These are phyloP conservation scores for Vollenhovia emeryi DNA, from an alignment of 1,140 invertebrate species.

Conservation along the genomic window DNA sequence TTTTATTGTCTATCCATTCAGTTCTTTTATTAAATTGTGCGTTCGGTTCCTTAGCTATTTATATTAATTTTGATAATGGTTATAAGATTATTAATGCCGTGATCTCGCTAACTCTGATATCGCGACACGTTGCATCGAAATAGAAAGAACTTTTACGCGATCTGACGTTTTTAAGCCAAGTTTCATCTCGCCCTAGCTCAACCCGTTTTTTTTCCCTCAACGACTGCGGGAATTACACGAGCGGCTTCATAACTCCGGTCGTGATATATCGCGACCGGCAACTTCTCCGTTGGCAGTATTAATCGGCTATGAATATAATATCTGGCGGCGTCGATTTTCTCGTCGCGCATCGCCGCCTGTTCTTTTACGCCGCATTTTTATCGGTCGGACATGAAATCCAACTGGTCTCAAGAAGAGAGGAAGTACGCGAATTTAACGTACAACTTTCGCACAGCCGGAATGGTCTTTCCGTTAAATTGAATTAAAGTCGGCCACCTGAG, in stretches of 20 bases:
- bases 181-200: constrained; percentile 4
- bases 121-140: background rate
- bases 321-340: constrained; percentile 37
- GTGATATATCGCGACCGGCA: constrained; percentile 21
- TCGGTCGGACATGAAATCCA: background rate
- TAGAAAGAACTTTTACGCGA: background rate
- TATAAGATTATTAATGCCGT: background rate
- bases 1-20: background rate
- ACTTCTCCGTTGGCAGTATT: constrained; percentile 43
- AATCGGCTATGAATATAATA: constrained; percentile 57
- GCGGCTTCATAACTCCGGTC: constrained; percentile 8
- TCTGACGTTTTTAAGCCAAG: background rate
- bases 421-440: constrained; percentile 35
- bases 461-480: constrained; percentile 68
- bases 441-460: constrained; percentile 44
- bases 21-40: background rate
- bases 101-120: background rate
- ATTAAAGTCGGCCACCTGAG: constrained; percentile 69
- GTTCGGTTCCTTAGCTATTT: background rate
- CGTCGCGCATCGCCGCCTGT: background rate
- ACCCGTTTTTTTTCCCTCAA: constrained; percentile 27
- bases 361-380: constrained; percentile 36
- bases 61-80: background rate
- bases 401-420: background rate
- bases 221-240: constrained; percentile 43